Conservation (phyloP, 2,888 invertebrate genomes). For the Biston stratarius region DNA sequence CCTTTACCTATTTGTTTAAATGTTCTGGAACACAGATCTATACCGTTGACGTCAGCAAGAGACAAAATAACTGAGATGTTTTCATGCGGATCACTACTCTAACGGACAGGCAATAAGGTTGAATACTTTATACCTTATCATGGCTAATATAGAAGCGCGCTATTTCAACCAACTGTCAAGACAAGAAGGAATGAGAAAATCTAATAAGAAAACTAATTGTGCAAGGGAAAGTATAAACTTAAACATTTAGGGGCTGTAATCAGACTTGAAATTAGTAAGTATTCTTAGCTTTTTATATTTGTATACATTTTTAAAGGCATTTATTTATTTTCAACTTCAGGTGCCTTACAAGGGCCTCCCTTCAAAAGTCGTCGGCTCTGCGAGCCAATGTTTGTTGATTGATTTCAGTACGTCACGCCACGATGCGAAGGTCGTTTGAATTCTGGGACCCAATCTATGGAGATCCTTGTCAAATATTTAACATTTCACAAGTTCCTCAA, state of each 20-base stretch:
- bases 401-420: no score
- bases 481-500: no score
- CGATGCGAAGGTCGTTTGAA: no score
- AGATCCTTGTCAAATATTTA: no score
- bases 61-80: background rate
- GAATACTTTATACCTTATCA: background rate
- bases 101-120: background rate
- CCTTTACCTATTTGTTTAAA: background rate
- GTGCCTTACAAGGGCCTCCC: no score
- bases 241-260: background rate
- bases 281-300: no score
- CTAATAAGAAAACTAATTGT: slow-evolving; percentile 3
- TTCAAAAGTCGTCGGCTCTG: no score
- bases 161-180: background rate
- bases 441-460: no score
- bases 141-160: background rate
- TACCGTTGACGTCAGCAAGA: background rate
- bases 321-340: no score
- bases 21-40: background rate
- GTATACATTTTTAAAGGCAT: no score
- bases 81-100: background rate
- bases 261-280: background rate
- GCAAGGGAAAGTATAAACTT: background rate
- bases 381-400: no score
- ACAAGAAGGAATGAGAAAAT: background rate